Evolutionary conservation across 1,140 invertebrate genomes (phyloP), one percentile per base, ranked within the genome.

Genomic region (Pseudomyrmex gracilis): DNA sequence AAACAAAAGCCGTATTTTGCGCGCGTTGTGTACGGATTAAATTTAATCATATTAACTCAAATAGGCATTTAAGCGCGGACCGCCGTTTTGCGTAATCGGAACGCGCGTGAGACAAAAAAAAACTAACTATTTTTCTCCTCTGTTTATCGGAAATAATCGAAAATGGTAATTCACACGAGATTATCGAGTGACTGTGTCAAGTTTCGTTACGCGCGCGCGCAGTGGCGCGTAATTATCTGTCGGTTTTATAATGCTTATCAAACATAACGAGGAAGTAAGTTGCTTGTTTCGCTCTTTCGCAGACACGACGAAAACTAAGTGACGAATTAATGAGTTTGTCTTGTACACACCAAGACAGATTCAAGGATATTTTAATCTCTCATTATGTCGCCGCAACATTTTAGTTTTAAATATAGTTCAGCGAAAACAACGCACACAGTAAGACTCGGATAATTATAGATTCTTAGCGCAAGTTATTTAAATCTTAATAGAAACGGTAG

Each of bases 161-260:
- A 80, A 80, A 70, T 80, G 58, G 12, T 70, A 70, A 15, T 20
- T 70, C 47, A 34, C 66, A 47, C 53, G 43, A 60, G n/a, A 49
- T 70, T 58, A 80, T 58, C 43, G 53, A 61, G 20, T 58, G 1
- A 4, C 24, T 64, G 47, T 63, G n/a, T n/a, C 51, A 70, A 57
- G 53, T 68, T 78, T 24, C 20, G 20, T 58, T 57, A 68, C 45
- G 73, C n/a, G n/a, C n/a, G n/a, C n/a, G n/a, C n/a, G n/a, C n/a
- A 53, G 63, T 53, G 13, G 34, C 51, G 34, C 20, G 10, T 57
- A 70, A 57, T 70, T 58, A 57, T 78, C 43, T 70, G 9, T 57
- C 10, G 34, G 17, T 2, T 17, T 5, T 34, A 8, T 57, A 34
- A 34, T 68, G 7, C 51, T 78, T 68, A 24, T 68, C 64, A 70